These are phyloP conservation scores for Furcula furcula DNA, from an alignment of 2,888 invertebrate species.

Conservation along the genomic window DNA sequence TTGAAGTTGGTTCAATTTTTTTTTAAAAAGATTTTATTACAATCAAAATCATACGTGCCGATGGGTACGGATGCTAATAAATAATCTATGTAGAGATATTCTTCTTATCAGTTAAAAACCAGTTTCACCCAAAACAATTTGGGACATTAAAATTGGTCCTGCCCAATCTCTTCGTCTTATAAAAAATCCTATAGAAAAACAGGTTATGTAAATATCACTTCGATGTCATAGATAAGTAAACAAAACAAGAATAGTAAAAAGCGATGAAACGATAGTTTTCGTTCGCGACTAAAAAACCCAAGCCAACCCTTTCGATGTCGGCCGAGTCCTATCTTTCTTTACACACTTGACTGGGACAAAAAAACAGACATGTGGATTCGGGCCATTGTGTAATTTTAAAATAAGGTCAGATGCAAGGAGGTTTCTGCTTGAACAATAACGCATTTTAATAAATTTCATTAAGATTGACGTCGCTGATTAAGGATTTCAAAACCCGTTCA, in stretches of 20 bases:
- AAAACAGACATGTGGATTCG: constrained; percentile 59
- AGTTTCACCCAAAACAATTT: constrained; percentile 9
- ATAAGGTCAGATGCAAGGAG: constrained; percentile 59
- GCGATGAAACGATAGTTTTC: constrained; percentile 66
- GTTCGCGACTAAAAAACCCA: constrained; percentile 50
- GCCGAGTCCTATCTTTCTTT: constrained; percentile 61
- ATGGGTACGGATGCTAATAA: too few relatives aligned
- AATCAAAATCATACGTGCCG: too few relatives aligned
- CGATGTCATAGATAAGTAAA: constrained; percentile 41
- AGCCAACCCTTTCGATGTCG: constrained; percentile 74
- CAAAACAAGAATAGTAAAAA: constrained; percentile 56
- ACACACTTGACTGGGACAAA: constrained; percentile 62
- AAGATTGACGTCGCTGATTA: constrained; percentile 77
- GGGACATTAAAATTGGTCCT: constrained; percentile 21
- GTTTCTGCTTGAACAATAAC: constrained; percentile 75
- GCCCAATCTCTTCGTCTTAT: constrained; percentile 20
- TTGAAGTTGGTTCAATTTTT: too few relatives aligned
- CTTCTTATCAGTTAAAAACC: not conserved
- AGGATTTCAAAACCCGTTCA: constrained; percentile 49
- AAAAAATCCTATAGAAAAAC: constrained; percentile 30
- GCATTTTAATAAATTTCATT: constrained; percentile 77
- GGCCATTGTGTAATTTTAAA: constrained; percentile 66
- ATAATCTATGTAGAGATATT: too few relatives aligned
- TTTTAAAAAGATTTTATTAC: too few relatives aligned
- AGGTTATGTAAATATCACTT: constrained; percentile 47